These are phyloP conservation scores for Liasis olivaceus DNA, from an alignment of 2,797 vertebrate species.

Conservation along the genomic window DNA sequence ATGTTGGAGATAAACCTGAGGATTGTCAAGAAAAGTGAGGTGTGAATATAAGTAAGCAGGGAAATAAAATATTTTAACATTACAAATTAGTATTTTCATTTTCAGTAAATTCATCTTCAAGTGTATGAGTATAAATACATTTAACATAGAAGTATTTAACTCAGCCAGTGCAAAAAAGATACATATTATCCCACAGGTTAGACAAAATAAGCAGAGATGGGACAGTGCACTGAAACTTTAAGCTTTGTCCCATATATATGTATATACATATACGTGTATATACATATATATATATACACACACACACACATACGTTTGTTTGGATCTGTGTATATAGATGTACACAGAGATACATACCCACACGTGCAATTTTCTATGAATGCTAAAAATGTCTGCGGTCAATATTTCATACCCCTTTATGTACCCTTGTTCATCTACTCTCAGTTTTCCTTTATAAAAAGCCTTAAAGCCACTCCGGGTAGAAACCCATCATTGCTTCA, in stretches of 20 bases:
- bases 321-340: not conserved
- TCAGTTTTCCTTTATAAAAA: conserved; percentile 38
- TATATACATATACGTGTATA: not conserved
- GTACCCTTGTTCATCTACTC: conserved; percentile 35
- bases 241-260: conserved; percentile 31
- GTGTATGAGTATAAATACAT: conserved; percentile 65
- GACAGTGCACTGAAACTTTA: conserved; percentile 38
- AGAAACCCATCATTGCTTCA: conserved; percentile 41
- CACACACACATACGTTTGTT: too few species aligned
- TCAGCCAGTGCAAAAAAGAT: conserved; percentile 72
- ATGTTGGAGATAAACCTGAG: conserved; percentile 19
- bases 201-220: conserved; percentile 34
- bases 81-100: conserved; percentile 55
- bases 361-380: conserved; percentile 21
- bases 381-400: conserved; percentile 23
- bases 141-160: conserved; percentile 69
- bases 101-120: conserved; percentile 67
- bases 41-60: conserved; percentile 48
- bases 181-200: conserved; percentile 68
- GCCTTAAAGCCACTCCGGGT: conserved; percentile 42
- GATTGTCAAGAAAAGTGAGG: conserved; percentile 31
- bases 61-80: conserved; percentile 56
- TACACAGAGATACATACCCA: not conserved
- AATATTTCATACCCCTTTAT: conserved; percentile 24
- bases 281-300: not conserved